Evolutionary conservation across 1,140 invertebrate species (phyloP), one percentile per base, ranked within the genome.

Genomic region (Cotesia chilonis): DNA sequence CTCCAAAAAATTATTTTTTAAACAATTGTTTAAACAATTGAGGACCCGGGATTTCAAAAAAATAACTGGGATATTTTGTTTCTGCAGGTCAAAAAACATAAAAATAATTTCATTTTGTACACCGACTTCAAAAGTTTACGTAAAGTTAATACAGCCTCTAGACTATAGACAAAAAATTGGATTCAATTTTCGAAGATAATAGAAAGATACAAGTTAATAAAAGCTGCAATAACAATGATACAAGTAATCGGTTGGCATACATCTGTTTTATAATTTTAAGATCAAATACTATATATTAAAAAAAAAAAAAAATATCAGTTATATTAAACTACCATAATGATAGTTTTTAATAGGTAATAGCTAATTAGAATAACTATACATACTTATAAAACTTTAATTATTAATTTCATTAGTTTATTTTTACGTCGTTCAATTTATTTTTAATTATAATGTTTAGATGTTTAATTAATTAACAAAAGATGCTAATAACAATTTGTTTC

Each of bases 261-360:
- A 79, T 79, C 77, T 76, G 76, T 83, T 82, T 82, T 83, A 78
- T 82, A 81, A 80, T 82, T 81, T 81, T 82, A 81, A 82, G 78
- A 76, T 75, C 79, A 76, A 79, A 76, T 78, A 77, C 75, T 81
- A 72, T 69, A 70, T 72, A 70, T 72, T 78, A 74, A 77, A 47
- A 47, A 47, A 47, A 47, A 47, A 6, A 6, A 47, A 47, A 47
- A 47, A 77, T 81, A 81, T 79, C 77, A 81, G 77, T 79, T 81
- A 68, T 68, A 54, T 54, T 47, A 47, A 17, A 76, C 74, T 76
- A 77, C 79, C 81, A 80, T 79, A 55, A 68, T 76, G 71, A 75
- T 84, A 84, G 82, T 81, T 82, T 81, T 72, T 82, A 84, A 84
- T 73, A 70, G 76, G 70, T 74, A 78, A 71, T 83, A 83, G 81